Evolutionary conservation across 2,113 vertebrate species (phyloP).

Genomic region (Desmodus rotundus): DNA sequence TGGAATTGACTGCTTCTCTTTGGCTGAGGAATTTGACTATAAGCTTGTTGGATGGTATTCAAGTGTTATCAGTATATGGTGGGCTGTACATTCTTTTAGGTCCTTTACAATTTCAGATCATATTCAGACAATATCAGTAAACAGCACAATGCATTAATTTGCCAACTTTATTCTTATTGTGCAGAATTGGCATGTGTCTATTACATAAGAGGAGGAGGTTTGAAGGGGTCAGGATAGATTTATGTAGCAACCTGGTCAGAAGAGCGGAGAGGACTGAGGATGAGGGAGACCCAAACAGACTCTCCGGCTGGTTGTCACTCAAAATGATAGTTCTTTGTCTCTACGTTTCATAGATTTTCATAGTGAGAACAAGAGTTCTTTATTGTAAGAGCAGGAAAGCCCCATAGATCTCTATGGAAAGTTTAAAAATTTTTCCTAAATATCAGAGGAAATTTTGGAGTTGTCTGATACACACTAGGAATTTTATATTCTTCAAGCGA

Average conservation of each 20-base stretch:
- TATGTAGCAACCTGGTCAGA: not conserved
- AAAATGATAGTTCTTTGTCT: not conserved
- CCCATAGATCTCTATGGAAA: not conserved
- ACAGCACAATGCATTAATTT: not conserved
- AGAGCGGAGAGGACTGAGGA: not conserved
- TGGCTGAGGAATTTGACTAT: slow-evolving; percentile 5
- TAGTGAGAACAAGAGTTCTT: not conserved
- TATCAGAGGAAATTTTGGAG: slow-evolving; percentile 20
- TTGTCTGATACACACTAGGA: slow-evolving; percentile 22
- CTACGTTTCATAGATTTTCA: not conserved
- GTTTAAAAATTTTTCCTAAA: slow-evolving; percentile 30
- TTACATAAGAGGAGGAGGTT: not conserved
- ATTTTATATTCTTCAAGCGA: slow-evolving; percentile 14
- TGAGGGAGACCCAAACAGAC: not conserved
- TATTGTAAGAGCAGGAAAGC: not conserved
- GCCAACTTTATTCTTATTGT: not conserved
- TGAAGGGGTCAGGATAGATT: not conserved
- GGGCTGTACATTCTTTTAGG: not conserved
- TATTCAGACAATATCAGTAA: slow-evolving; percentile 23
- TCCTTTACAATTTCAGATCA: not conserved
- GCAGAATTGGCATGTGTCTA: not conserved
- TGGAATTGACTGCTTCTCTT: not conserved
- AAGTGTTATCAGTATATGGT: not conserved
- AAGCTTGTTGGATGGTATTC: not conserved
- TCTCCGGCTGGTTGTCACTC: not conserved